Evolutionary conservation across 2,797 vertebrate genomes (phyloP), one percentile per base, ranked within the genome.

Genomic region (Sylvia borin): DNA sequence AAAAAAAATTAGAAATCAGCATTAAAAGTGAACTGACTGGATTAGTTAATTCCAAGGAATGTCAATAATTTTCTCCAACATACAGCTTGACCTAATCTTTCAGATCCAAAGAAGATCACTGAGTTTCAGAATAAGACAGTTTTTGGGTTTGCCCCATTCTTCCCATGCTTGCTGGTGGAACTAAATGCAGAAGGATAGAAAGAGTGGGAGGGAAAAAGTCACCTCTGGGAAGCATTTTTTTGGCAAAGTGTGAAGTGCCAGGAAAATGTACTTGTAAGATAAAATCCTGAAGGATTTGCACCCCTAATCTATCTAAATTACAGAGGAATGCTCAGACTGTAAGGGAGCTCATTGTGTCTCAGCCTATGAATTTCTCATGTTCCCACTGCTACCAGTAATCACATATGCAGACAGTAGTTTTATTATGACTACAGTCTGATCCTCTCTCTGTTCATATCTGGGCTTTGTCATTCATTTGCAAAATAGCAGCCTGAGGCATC

Each of bases 321-420:
- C 67, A 64, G 77, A 81, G 83, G 80, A 93, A 94, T 0, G 1
- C 48, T 38, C 50, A 84, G 83, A 82, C 64, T 92, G 85, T 53
- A 51, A 87, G 83, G 71, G 85, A 93, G 48, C 51, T 81, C 40
- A 19, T 42, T 76, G 55, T 73, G 65, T 93, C 86, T 92, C 88
- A 96, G 77, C 42, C 92, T 87, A 76, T 93, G 94, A 91, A 90
- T 97, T 95, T 94, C 88, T 87, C 55, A 53, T 95, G 89, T 92
- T 95, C 95, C 88, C 95, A 64, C n/a, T 84, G 88, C 90, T 95
- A 62, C 77, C 60, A 82, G 72, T 85, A 96, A 94, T 90, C 43
- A 64, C 9, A 42, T 82, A 51, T 53, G 67, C 66, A 88, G 71
- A 47, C 34, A 89, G 58, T 66, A 67, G 86, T 94, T 95, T 55